These are phyloP conservation scores for Abramis brama DNA, from an alignment of 2,113 vertebrate genomes.

Conservation along the genomic window DNA sequence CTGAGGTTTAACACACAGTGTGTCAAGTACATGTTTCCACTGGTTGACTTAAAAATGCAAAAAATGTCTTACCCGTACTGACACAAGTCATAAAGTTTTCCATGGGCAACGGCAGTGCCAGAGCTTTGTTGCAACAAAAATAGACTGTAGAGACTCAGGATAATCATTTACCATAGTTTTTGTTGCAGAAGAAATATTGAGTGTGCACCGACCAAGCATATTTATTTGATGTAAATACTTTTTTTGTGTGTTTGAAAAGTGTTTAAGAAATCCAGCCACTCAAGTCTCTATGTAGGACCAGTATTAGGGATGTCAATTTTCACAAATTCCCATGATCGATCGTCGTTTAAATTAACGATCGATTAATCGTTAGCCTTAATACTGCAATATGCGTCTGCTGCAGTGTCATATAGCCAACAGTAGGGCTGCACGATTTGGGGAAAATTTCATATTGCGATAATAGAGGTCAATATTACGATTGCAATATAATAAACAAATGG, in stretches of 20 bases:
- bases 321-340: too few relatives aligned
- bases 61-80: background rate
- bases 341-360: too few relatives aligned
- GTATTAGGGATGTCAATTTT: too few relatives aligned
- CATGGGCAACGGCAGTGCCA: background rate
- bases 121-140: slow-evolving; percentile 6
- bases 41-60: slow-evolving; percentile 7
- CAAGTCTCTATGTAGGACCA: background rate
- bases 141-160: background rate
- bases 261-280: background rate
- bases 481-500: too few relatives aligned
- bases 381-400: too few relatives aligned
- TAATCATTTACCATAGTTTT: slow-evolving; percentile 6
- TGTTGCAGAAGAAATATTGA: background rate
- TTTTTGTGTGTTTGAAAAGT: background rate
- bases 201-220: background rate
- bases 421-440: too few relatives aligned
- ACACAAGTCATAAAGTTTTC: slow-evolving; percentile 32
- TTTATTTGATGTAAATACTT: background rate
- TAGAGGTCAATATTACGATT: too few relatives aligned
- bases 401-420: too few relatives aligned
- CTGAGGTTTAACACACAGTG: background rate
- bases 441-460: too few relatives aligned
- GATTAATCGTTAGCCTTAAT: too few relatives aligned
- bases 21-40: slow-evolving; percentile 5